Base-by-base conservation (phyloP, 2,888 invertebrate genomes). In the Epiperipatus broadwayi region DNA sequence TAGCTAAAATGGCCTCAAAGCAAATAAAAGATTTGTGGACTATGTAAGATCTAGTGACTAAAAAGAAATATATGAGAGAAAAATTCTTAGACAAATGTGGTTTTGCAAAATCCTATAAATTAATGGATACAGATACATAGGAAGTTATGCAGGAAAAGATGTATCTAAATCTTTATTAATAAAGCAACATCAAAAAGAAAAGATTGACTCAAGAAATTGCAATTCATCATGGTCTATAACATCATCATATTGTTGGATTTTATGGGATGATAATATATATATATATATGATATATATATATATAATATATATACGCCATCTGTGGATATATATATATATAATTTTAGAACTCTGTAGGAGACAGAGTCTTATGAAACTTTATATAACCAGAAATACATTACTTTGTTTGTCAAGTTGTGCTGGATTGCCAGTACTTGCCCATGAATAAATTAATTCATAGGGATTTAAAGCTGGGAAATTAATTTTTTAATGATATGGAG, bases 331-430 rank as follows among this genome's bases (percentile, higher is more conserved):
- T 60, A 79, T 97, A 45, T 97, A 95, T 56, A 89, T 97, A 47
- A 72, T 95, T 40, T 63, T 97, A 46, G 95, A 97, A 60, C 65
- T 99, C 21, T 99, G 97, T 59, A 75, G 84, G 47, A 78, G 81
- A 64, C 69, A 91, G 84, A 89, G 91, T 2, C 75, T 97, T 73
- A 95, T 95, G 95, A 95, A 95, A 59, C 64, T 97, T 47, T 93
- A 93, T 61, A 95, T 93, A 97, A 59, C 87, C 85, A n/a, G 97
- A 99, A 64, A 83, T 91, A 0, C 70, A 95, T 40, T 99, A 84
- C 61, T 97, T 91, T 63, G 78, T 95, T 64, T 73, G 74, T 51
- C 97, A 99, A 63, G 81, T 95, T 44, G 68, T 91, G 33, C 68
- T 73, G 37, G 95, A 89, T 10, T 89, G 93, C 12, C 70, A 75